A percentile compares a stretch with the other conserved stretches of the same genome.
Conservation (phyloP, 2,113 vertebrate species). For the Tupaia tana region DNA sequence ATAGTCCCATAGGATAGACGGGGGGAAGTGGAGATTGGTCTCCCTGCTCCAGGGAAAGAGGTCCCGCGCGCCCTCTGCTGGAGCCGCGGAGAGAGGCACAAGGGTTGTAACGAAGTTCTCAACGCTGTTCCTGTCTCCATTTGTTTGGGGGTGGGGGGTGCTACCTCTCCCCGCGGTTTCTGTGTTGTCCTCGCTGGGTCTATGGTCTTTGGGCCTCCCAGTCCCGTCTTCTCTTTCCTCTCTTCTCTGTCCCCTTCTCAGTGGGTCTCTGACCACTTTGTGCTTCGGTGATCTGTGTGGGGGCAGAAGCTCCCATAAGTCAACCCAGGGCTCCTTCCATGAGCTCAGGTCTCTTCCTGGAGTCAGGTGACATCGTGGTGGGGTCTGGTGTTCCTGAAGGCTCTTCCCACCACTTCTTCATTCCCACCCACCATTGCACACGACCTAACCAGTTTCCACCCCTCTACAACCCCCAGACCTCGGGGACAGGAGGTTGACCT, state of each 20-base stretch:
- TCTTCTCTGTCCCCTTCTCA: background rate
- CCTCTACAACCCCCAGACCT: background rate
- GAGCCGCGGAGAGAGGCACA: background rate
- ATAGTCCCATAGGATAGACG: constrained; percentile 48
- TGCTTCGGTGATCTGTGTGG: background rate
- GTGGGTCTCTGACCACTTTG: background rate
- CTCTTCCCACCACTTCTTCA: background rate
- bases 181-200: background rate
- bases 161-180: background rate
- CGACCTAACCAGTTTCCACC: background rate
- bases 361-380: background rate
- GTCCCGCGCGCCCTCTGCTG: constrained; percentile 66
- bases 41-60: background rate
- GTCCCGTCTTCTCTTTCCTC: background rate
- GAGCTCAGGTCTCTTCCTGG: background rate
- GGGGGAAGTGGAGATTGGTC: background rate
- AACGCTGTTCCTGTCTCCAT: background rate
- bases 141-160: background rate
- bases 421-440: background rate
- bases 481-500: background rate
- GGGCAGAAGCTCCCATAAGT: background rate
- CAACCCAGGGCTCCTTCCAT: no score
- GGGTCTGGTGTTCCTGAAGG: background rate
- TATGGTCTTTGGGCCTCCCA: background rate
- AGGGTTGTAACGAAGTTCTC: background rate